Evolutionary conservation across 2,113 vertebrate genomes (phyloP), one percentile per base, ranked within the genome.

Genomic region (Asarcornis scutulata): DNA sequence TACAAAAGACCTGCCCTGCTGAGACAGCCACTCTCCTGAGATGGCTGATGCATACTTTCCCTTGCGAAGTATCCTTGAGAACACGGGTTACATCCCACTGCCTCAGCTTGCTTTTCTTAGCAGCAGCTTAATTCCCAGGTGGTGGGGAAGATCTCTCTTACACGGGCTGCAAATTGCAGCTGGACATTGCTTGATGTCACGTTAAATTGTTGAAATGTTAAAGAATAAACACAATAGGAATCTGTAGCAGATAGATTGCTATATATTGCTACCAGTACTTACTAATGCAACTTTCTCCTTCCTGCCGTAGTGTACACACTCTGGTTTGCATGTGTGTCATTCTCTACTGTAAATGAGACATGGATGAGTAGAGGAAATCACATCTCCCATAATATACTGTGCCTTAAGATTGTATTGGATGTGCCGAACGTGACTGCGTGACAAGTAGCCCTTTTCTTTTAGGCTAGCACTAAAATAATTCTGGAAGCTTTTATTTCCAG

Each of bases 11-110:
- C 5, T 68, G 53, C 50, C 32, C 40, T 8, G n/a, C 72, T 17
- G 31, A 55, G 69, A 22, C 22, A 1, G 4, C 53, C 7, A 6
- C n/a, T 50, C 62, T 55, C 27, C 31, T 50, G 44, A 13, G 38
- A 23, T 36, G 53, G 31, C 32, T 27, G 34, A 31, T 34, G 26
- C 26, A 34, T 14, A 2, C 20, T 42, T 63, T 53, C 46, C 53
- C 58, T 42, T 52, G 23, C 3, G 50, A 52, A 52, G 50, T 52
- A 25, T 78, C 64, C 42, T 7, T 53, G 50, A 58, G 55, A 83
- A 46, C 2, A 1, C 9, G 7, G 11, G 23, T 7, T 62, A 11
- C 0, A 0, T 73, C 67, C n/a, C 36, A 3, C 25, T 40, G 4
- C 36, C 36, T 76, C 69, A 46, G 38, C 64, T 83, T 69, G 55